Base-by-base conservation (phyloP, 2,113 vertebrate species). In the Onychostruthus taczanowskii region DNA sequence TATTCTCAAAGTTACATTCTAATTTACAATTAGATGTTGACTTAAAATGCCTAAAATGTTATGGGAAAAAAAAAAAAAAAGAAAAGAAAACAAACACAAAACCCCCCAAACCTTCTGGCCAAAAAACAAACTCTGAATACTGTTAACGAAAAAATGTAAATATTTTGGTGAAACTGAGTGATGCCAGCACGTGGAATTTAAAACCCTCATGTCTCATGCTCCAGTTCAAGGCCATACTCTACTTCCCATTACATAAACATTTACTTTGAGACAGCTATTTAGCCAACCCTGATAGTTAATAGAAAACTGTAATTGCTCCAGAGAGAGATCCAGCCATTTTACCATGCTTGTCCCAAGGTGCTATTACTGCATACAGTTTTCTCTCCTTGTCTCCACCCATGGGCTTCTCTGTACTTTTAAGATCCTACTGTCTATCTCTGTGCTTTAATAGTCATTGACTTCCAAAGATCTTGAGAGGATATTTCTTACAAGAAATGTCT, bases 41-140 rank as follows among this genome's bases (percentile, higher is more conserved):
- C 13, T 62, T 69, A 7, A 90, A 93, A 62, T 90, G 20, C 11
- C 19, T 70, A 55, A 4, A n/a, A 43, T 44, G 13, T 6, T 81
- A 37, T 17, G 6, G 1, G 3, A 7, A 15, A 17, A 20, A 4
- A 2, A 5, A 59, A 17, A 59, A 26, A 23, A 35, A 16, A 9
- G 2, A 15, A 8, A 31, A 30, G 0, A 35, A 37, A 13, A n/a
- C 2, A 14, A 33, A 7, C 10, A 14, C 5, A 35, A 35, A 35
- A 26, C 7, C 1, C 0, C 1, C 2, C 4, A 10, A 73, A 33
- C 5, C 3, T 80, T 64, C 73, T 67, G 19, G 9, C 7, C 9
- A 73, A 68, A 84, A 70, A 28, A 2, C 26, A 53, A 73, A 73
- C 37, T 47, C 11, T 82, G n/a, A 61, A 83, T 78, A 52, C 12